Evolutionary conservation across 2,888 invertebrate genomes (phyloP).

Genomic region (Dryadula phaetusa): DNA sequence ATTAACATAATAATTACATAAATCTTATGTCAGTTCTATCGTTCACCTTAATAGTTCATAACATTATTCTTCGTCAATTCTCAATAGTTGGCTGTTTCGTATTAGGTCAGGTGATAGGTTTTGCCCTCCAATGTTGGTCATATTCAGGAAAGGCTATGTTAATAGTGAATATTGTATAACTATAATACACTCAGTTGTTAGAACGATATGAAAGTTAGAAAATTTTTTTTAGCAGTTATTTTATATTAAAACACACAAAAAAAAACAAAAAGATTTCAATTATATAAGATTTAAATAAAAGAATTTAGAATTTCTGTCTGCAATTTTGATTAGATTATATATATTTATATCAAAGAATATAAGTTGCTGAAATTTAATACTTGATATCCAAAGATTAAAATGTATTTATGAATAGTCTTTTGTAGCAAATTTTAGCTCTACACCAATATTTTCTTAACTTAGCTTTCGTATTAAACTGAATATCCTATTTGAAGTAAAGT

Average conservation of each 20-base stretch:
- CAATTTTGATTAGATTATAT: background rate
- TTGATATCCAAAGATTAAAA: background rate
- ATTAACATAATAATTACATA: background rate
- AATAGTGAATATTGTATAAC: background rate
- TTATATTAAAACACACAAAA: too few species aligned
- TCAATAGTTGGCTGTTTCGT: background rate
- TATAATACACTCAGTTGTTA: background rate
- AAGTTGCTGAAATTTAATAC: background rate
- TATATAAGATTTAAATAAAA: too few species aligned
- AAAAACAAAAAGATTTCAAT: too few species aligned
- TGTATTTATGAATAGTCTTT: background rate
- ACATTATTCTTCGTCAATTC: background rate
- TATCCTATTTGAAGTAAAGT: constrained; percentile 27
- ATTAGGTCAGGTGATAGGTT: constrained; percentile 33
- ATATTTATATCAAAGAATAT: too few species aligned
- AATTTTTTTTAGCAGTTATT: background rate
- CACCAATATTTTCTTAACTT: too few species aligned
- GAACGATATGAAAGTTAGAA: background rate
- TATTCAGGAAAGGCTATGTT: constrained; percentile 14
- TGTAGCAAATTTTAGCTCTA: background rate
- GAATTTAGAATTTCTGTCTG: too few species aligned
- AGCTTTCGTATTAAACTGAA: constrained; percentile 14
- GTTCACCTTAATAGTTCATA: constrained; percentile 8
- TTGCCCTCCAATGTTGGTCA: constrained; percentile 23
- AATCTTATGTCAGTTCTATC: background rate